Base-by-base conservation (phyloP, 2,888 invertebrate species). In the Hyposoter didymator region DNA sequence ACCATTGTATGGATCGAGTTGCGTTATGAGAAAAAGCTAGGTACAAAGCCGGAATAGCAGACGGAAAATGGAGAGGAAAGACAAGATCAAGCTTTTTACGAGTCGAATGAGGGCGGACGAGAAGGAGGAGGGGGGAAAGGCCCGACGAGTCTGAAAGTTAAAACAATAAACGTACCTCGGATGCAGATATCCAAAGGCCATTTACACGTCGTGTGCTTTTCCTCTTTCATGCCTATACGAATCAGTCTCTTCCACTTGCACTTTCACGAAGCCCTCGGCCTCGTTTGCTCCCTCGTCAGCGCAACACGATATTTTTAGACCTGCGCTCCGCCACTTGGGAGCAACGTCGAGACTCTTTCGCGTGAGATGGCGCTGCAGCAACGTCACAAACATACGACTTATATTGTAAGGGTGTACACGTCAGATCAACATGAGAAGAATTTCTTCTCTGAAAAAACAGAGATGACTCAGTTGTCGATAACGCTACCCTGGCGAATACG, bases 131-230 rank as follows among this genome's bases (percentile, higher is more conserved):
- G 66, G 69, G 55, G 66, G 1, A 62, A 72, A 80, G 35, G 80
- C 43, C 84, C 78, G 75, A 74, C 76, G 72, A 83, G 85, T 82
- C 79, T 89, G 89, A 90, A 90, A 90, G 92, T 91, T 91, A 90
- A 91, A 91, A 91, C 91, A 90, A 91, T 91, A 92, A 91, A 92
- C 90, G 88, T 85, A 85, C 88, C 88, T 88, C 89, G 87, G 84
- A 91, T 90, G 90, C 90, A 91, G 90, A 91, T 91, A 91, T 90
- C 91, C 89, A 90, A 89, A 90, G 89, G 88, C 90, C 91, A 91
- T 90, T 91, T 90, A 90, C 89, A 90, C 89, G 86, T 83, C 87
- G 88, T 89, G 88, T 78, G 85, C 79, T 85, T 85, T 84, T 52
- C 72, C 83, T 80, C 83, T 78, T 78, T 73, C 76, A 47, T 72